Conservation (phyloP, 2,888 invertebrate genomes). For the Conus canariensis region DNA sequence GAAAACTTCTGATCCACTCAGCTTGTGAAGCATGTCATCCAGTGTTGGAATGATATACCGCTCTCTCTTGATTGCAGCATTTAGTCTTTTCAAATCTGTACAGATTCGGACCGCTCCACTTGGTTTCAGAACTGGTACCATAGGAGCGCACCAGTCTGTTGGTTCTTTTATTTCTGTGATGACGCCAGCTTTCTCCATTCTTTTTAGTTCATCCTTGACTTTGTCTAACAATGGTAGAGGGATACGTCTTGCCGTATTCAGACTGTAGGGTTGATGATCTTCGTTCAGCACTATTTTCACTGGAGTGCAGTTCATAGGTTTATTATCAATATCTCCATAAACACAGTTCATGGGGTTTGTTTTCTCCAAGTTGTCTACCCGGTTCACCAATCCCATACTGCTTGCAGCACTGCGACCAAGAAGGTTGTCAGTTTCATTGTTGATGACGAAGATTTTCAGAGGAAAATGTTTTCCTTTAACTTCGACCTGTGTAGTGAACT, state of each 20-base stretch:
- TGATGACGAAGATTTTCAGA: no score
- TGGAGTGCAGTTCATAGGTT: neutral
- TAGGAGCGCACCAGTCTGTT: slow-evolving; percentile 14
- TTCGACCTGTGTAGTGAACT: no score
- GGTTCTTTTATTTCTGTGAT: slow-evolving; percentile 31
- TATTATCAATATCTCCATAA: no score
- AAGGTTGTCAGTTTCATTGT: no score
- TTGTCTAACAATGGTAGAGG: slow-evolving; percentile 18
- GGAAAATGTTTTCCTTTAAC: no score
- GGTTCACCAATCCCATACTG: no score
- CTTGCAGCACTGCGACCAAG: no score
- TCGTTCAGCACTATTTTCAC: slow-evolving; percentile 33
- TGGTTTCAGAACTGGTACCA: neutral
- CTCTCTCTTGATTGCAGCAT: slow-evolving; percentile 3
- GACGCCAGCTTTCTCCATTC: slow-evolving; percentile 16
- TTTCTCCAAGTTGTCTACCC: no score
- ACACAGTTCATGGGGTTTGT: no score
- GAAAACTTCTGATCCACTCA: slow-evolving; percentile 7
- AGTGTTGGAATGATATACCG: neutral
- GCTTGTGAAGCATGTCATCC: slow-evolving; percentile 26
- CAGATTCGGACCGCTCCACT: slow-evolving; percentile 1
- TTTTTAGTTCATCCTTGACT: slow-evolving; percentile 32
- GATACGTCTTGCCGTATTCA: slow-evolving; percentile 24
- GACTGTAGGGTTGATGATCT: slow-evolving; percentile 3
- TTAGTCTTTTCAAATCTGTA: slow-evolving; percentile 5